Percentiles rank a stretch among this genome's conserved stretches.
Conservation (phyloP, 2,888 invertebrate genomes). For the Subacronicta megacephala region DNA sequence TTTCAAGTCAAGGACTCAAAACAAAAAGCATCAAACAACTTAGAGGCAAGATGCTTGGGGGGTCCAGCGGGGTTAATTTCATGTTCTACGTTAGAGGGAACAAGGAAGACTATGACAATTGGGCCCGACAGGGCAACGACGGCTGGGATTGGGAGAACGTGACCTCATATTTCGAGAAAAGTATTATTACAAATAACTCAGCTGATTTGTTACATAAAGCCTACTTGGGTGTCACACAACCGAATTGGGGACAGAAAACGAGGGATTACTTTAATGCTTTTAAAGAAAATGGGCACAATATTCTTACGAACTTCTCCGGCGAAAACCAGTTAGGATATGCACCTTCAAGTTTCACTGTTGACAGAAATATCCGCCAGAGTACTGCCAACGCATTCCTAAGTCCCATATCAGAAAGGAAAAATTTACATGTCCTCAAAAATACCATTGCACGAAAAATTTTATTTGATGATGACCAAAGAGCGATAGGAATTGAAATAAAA, state of each 20-base stretch:
- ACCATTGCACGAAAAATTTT: constrained; percentile 66
- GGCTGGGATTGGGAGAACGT: constrained; percentile 72
- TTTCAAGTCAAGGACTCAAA: constrained; percentile 62
- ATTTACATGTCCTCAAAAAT: constrained; percentile 70
- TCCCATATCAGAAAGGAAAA: constrained; percentile 63
- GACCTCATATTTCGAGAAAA: constrained; percentile 69
- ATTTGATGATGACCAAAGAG: constrained; percentile 59
- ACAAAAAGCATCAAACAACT: constrained; percentile 73
- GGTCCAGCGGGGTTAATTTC: constrained; percentile 91
- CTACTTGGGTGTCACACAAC: constrained; percentile 63
- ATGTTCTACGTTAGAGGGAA: constrained; percentile 92
- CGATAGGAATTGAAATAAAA: constrained; percentile 65
- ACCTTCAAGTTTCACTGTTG: constrained; percentile 58
- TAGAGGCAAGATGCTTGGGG: constrained; percentile 91
- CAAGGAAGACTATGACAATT: constrained; percentile 90
- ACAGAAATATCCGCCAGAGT: constrained; percentile 63
- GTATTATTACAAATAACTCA: constrained; percentile 64
- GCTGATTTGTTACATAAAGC: constrained; percentile 66
- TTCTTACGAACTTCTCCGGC: constrained; percentile 66
- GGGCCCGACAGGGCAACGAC: constrained; percentile 91
- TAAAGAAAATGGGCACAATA: constrained; percentile 64
- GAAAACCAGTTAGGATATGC: constrained; percentile 68
- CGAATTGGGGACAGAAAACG: constrained; percentile 67
- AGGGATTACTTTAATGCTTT: constrained; percentile 72
- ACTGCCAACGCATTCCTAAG: constrained; percentile 64